These are phyloP conservation scores for Scolanthus callimorphus DNA, from an alignment of 92 coral and sea anemone genomes.

Conservation along the genomic window DNA sequence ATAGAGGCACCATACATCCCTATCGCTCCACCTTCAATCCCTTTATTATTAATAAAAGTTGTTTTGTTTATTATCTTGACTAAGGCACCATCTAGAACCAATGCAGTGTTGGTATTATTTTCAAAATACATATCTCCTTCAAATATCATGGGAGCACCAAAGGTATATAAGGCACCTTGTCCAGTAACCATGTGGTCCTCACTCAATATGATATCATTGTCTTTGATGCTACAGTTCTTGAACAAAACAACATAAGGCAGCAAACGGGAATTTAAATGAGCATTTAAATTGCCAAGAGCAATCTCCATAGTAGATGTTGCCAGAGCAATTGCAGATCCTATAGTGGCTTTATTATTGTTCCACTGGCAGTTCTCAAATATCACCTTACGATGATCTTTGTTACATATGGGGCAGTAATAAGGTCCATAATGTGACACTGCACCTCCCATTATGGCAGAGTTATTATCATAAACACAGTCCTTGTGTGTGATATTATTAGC, in stretches of 20 bases:
- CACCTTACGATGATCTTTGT: constrained; percentile 9
- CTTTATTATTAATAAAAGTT: constrained; percentile 61
- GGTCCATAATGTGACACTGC: constrained; percentile 55
- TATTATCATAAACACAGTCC: constrained; percentile 37
- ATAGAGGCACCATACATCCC: constrained; percentile 79
- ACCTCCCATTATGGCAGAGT: constrained; percentile 57
- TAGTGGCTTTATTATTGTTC: constrained; percentile 64
- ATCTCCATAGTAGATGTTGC: constrained; percentile 21
- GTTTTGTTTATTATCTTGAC: constrained; percentile 45
- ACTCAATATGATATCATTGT: constrained; percentile 42
- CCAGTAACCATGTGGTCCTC: constrained; percentile 67
- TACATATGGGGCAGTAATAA: constrained; percentile 10
- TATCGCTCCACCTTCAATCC: constrained; percentile 83
- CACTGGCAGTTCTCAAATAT: constrained; percentile 46
- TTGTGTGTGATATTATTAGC: constrained; percentile 49
- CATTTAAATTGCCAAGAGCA: constrained; percentile 16
- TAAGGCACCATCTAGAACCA: constrained; percentile 74
- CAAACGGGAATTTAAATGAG: constrained; percentile 19
- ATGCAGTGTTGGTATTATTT: constrained; percentile 63
- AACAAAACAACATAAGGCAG: constrained; percentile 40
- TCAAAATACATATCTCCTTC: constrained; percentile 35
- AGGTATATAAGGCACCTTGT: constrained; percentile 77
- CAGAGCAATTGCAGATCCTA: constrained; percentile 86
- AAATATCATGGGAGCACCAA: constrained; percentile 57
- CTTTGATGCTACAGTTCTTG: constrained; percentile 52